phyloP scores from a whole-genome alignment of 2,113 vertebrate genomes.

The Bubo scandiacus region DNA sequence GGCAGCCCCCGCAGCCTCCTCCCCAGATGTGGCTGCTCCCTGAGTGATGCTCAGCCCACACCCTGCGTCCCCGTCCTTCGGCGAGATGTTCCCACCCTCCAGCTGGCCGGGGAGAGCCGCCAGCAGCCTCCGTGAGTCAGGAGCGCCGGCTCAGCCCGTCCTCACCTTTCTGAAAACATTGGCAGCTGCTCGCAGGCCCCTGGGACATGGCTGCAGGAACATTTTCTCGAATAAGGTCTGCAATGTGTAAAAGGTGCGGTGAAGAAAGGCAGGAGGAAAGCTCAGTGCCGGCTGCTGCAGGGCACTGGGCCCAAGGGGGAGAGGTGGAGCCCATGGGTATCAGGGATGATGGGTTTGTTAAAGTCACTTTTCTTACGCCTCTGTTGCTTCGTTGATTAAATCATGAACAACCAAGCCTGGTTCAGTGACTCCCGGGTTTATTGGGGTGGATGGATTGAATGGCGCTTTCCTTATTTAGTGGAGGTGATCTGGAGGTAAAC shows the following conservation, averaged over 20 bases:
- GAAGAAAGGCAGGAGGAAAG: neutral
- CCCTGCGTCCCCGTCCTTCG: neutral
- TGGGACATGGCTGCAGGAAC: neutral
- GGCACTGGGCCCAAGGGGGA: fast-evolving
- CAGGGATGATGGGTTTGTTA: neutral
- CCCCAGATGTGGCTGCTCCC: constrained; percentile 22
- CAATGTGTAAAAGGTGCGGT: neutral
- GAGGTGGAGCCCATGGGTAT: neutral
- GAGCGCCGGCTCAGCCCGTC: neutral
- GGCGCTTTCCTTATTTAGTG: neutral
- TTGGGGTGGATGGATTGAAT: neutral
- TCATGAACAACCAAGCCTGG: neutral
- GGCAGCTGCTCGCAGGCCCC: neutral
- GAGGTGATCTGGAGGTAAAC: neutral
- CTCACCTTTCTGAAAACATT: constrained; percentile 37
- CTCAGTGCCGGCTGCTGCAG: fast-evolving
- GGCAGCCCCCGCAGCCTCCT: neutral
- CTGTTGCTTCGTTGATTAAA: neutral
- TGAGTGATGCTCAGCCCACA: constrained; percentile 21
- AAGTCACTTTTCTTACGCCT: neutral
- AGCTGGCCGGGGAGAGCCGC: constrained; percentile 37
- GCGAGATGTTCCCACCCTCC: constrained; percentile 41
- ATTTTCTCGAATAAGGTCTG: neutral
- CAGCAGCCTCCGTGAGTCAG: constrained; percentile 56
- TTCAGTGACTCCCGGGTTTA: neutral